Conservation (phyloP, 2,797 vertebrate species). For the Cheirogaleus major region DNA sequence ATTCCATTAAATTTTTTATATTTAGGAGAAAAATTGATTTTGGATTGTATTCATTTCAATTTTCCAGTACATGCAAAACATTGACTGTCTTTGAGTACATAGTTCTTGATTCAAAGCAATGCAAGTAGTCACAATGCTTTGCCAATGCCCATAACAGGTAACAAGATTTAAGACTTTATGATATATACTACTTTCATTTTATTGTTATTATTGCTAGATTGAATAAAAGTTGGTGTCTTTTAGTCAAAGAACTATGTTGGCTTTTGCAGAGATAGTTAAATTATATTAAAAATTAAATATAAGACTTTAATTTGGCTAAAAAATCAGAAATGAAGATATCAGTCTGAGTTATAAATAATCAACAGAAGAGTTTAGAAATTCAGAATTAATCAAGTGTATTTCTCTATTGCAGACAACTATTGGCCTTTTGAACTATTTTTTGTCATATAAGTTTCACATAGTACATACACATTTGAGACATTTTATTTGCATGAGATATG, state of each 20-base stretch:
- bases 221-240: background rate
- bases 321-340: background rate
- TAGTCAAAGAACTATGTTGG: background rate
- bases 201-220: background rate
- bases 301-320: background rate
- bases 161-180: background rate
- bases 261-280: background rate
- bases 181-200: slow-evolving; percentile 11
- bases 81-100: slow-evolving; percentile 60
- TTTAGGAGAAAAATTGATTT: slow-evolving; percentile 72
- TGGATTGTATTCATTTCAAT: slow-evolving; percentile 70
- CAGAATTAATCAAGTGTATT: background rate
- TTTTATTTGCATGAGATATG: background rate
- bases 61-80: slow-evolving; percentile 69
- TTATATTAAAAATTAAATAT: background rate
- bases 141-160: slow-evolving; percentile 9
- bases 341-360: background rate
- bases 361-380: background rate
- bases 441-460: background rate
- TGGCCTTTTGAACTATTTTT: background rate
- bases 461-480: background rate
- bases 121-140: slow-evolving; percentile 53
- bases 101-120: slow-evolving; percentile 52
- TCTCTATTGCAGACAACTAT: background rate
- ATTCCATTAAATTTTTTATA: slow-evolving; percentile 19